Evolutionary conservation across 2,888 invertebrate species (phyloP).

Genomic region (Lapara coniferarum): DNA sequence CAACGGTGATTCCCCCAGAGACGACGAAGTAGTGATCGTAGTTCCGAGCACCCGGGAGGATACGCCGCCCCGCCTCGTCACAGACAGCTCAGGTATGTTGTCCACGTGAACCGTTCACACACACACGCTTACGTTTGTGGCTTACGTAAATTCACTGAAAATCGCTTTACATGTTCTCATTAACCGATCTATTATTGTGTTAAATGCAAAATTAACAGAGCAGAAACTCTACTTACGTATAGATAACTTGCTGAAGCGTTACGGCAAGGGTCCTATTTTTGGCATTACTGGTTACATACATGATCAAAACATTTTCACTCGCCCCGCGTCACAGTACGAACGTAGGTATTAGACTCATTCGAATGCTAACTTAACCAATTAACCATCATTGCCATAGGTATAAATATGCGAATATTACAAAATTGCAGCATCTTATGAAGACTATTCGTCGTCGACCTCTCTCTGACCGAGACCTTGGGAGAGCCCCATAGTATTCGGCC

Average conservation of each 20-base stretch:
- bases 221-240: background rate
- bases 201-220: background rate
- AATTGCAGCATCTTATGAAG: conserved; percentile 88
- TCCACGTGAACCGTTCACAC: background rate
- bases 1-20: conserved; percentile 71
- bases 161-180: conserved; percentile 23
- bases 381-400: conserved; percentile 79
- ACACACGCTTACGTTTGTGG: conserved; percentile 13
- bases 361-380: conserved; percentile 70
- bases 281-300: background rate
- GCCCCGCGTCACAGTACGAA: background rate
- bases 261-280: background rate
- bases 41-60: conserved; percentile 77
- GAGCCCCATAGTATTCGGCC: conserved; percentile 75
- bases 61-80: conserved; percentile 82
- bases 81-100: conserved; percentile 86
- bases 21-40: conserved; percentile 77
- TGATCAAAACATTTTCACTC: conserved; percentile 3
- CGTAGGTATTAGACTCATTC: conserved; percentile 34
- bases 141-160: conserved; percentile 23
- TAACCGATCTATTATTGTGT: conserved; percentile 21
- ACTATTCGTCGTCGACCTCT: conserved; percentile 88
- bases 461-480: conserved; percentile 84
- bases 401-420: conserved; percentile 82
- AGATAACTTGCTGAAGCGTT: background rate